phyloP scores from a whole-genome alignment of 2,888 invertebrate genomes.

The Drosophila flavopinicola region DNA sequence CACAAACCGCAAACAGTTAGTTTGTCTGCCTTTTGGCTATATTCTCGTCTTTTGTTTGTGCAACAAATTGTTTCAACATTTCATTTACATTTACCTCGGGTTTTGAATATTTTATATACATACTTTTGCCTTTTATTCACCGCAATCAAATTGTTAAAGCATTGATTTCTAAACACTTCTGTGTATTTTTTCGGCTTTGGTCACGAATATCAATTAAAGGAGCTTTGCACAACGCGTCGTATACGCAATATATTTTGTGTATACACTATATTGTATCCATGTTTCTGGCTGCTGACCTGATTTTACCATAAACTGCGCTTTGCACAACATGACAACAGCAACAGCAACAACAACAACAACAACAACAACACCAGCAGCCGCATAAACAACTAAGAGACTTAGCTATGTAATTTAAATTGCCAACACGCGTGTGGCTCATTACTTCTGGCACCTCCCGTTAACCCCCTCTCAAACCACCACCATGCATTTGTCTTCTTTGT shows the following conservation, averaged over 20 bases:
- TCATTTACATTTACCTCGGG: constrained; percentile 16
- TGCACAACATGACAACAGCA: constrained; percentile 1
- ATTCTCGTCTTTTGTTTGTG: neutral
- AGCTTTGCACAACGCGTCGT: constrained; percentile 30
- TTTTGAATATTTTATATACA: constrained; percentile 1
- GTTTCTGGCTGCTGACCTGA: constrained; percentile 29
- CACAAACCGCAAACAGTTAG: neutral
- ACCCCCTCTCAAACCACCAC: neutral
- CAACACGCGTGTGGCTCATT: constrained; percentile 46
- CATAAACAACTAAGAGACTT: constrained; percentile 41
- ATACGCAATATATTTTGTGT: constrained; percentile 15
- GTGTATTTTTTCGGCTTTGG: neutral
- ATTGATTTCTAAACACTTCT: constrained; percentile 16
- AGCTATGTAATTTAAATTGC: constrained; percentile 42
- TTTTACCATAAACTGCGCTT: constrained; percentile 34
- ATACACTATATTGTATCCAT: constrained; percentile 2
- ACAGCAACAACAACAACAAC: constrained; percentile 10
- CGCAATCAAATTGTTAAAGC: constrained; percentile 24
- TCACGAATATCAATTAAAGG: constrained; percentile 51
- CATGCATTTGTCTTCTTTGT: constrained; percentile 13
- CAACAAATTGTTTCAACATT: constrained; percentile 16
- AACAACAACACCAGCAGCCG: neutral
- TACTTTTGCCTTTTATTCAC: constrained; percentile 1
- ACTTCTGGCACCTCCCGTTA: constrained; percentile 8
- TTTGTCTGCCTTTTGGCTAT: neutral